Evolutionary conservation across 2,888 invertebrate genomes (phyloP).

Genomic region (Lasioglossum oenotherae): DNA sequence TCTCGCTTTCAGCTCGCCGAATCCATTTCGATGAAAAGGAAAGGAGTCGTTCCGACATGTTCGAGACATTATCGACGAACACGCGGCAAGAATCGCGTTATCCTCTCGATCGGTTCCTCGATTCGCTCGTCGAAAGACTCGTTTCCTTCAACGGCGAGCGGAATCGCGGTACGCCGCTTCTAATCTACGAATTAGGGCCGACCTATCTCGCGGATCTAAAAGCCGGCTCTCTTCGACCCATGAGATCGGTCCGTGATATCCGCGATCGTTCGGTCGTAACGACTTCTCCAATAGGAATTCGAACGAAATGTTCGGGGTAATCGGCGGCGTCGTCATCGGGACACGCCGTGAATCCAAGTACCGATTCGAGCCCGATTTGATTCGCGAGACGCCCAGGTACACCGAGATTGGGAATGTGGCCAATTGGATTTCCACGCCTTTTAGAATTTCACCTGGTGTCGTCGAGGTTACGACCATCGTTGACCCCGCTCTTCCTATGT

Average conservation of each 20-base stretch:
- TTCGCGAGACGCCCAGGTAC: slow-evolving; percentile 38
- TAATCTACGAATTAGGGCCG: slow-evolving; percentile 63
- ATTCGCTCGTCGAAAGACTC: slow-evolving; percentile 38
- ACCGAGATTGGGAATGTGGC: slow-evolving; percentile 37
- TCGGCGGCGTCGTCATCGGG: slow-evolving; percentile 8
- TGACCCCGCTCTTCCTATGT: background rate
- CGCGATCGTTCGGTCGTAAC: slow-evolving; percentile 31
- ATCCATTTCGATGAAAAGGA: slow-evolving; percentile 31
- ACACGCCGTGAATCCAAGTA: slow-evolving; percentile 21
- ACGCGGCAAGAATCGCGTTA: slow-evolving; percentile 6
- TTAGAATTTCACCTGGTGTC: slow-evolving; percentile 13
- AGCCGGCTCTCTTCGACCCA: slow-evolving; percentile 25
- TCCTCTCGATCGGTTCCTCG: slow-evolving; percentile 25
- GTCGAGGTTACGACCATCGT: background rate
- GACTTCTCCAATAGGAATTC: slow-evolving; percentile 3
- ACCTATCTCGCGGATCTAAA: slow-evolving; percentile 38
- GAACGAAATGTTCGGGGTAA: slow-evolving; percentile 5
- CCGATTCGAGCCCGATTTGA: slow-evolving; percentile 13
- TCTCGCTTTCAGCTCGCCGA: slow-evolving; percentile 40
- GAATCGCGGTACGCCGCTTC: slow-evolving; percentile 36
- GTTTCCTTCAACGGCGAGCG: slow-evolving; percentile 46
- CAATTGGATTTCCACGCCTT: slow-evolving; percentile 30
- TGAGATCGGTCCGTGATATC: slow-evolving; percentile 17
- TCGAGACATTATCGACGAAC: background rate
- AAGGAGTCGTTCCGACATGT: background rate